A percentile compares a stretch with the other conserved stretches of the same genome.
Evolutionary conservation across 2,113 vertebrate genomes (phyloP).

Genomic region (Anseranas semipalmata): DNA sequence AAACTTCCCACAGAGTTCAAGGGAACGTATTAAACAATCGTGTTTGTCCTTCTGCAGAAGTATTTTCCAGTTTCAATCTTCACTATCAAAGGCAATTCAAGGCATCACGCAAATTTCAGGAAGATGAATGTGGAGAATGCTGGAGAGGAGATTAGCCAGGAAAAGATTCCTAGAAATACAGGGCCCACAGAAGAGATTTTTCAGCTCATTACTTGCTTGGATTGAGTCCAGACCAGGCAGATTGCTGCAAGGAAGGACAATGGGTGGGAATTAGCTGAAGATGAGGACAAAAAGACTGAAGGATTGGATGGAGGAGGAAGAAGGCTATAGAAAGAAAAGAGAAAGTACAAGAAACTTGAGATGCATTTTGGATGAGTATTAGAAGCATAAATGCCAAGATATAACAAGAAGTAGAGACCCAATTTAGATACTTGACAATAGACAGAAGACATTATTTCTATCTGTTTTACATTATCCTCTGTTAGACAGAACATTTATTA

Average conservation of each 20-base stretch:
- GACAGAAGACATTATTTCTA: not conserved
- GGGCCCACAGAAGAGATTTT: not conserved
- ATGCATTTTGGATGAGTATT: not conserved
- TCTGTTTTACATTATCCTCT: conserved; percentile 8
- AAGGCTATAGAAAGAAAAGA: not conserved
- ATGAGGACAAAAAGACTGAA: not conserved
- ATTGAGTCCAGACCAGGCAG: not conserved
- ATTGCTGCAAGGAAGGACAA: not conserved
- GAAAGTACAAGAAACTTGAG: not conserved
- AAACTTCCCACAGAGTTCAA: not conserved
- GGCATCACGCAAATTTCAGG: not conserved
- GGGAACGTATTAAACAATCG: not conserved
- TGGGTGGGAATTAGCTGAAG: not conserved
- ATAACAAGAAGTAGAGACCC: not conserved
- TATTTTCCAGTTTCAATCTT: not conserved
- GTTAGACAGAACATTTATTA: conserved; percentile 8
- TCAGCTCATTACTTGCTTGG: not conserved
- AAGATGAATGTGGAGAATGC: not conserved
- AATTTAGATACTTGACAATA: not conserved
- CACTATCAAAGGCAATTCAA: not conserved
- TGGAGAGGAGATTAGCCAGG: not conserved
- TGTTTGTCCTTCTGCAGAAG: not conserved
- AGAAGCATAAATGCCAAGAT: not conserved
- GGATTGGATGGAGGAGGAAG: not conserved
- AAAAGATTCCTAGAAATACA: not conserved